Evolutionary conservation across 2,113 vertebrate species (phyloP), one percentile per base, ranked within the genome.

Genomic region (Hippocampus abdominalis): DNA sequence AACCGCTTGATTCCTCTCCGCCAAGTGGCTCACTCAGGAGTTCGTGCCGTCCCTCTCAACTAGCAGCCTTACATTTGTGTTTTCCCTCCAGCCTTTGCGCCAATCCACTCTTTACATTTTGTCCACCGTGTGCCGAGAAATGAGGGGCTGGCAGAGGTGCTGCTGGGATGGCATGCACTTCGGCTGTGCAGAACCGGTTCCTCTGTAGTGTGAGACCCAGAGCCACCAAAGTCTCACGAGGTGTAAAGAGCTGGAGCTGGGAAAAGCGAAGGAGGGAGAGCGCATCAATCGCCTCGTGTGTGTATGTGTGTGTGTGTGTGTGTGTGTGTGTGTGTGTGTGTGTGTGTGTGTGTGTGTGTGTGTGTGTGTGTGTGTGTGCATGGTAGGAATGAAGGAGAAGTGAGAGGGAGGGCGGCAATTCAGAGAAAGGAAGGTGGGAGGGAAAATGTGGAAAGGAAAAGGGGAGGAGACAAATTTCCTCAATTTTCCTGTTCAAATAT

Each of bases 391-490:
- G 83, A 87, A 84, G 83, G 74, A 79, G 76, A 77, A 70, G 74
- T 77, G 84, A 81, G 79, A 87, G 81, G 79, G 86, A 82, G 78
- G 74, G 84, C 77, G 69, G 64, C 82, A 72, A 87, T 71, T 81
- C 77, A 86, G 79, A 85, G 74, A 81, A 84, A 83, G 78, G 68
- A 76, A 69, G 88, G 83, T 86, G 87, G 86, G 88, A 88, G 87
- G 86, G 82, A 75, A 78, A 80, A 82, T 59, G 69, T 80, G 83
- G 81, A 81, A 83, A 80, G 79, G 81, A 84, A 88, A 86, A 83
- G 85, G 90, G 90, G 87, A 88, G 88, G 83, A 83, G 80, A 86
- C 78, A 81, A 86, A 84, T 83, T 82, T 82, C 81, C 79, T 76
- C 69, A 2, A 27, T 81, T 83, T 87, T 91, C 84, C 83, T 84